Evolutionary conservation across 2,888 invertebrate species (phyloP), one percentile per base, ranked within the genome.

Genomic region (Calliopum simillimum): DNA sequence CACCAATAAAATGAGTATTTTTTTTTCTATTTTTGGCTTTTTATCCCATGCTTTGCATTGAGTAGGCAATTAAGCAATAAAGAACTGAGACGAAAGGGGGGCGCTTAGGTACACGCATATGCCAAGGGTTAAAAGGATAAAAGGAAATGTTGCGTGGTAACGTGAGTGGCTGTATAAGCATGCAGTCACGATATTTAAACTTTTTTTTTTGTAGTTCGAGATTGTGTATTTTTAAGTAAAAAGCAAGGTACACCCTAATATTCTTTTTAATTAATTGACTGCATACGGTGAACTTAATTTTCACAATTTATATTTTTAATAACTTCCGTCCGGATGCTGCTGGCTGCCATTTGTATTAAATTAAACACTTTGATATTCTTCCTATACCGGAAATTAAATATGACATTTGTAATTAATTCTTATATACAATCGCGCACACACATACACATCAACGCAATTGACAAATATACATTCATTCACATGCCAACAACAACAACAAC

Each of bases 1-100:
- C 61, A 61, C 61, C 61, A 44, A 23, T n/a, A 19, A 19, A 49
- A 16, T n/a, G n/a, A n/a, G n/a, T n/a, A n/a, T n/a, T n/a, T n/a
- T n/a, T n/a, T n/a, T n/a, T n/a, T n/a, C n/a, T n/a, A n/a, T n/a
- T n/a, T n/a, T n/a, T n/a, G n/a, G n/a, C 33, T 8, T 33, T 33
- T 33, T 33, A 33, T 6, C 33, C 33, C 1, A 33, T 33, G 23
- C 21, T 23, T 53, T 53, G 53, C 23, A 21, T 53, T 53, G 23
- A 21, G 53, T 23, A 53, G 53, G 53, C 53, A 53, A 53, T 53
- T 53, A 33, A 33, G 33, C 33, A 33, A 33, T 33, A 33, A 8
- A 33, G 1, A n/a, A n/a, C n/a, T n/a, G 19, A 23, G 23, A 14
- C 53, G 16, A 5, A 23, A 53, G 19, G 3, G 19, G 3, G 4